Evolutionary conservation across 2,888 invertebrate genomes (phyloP), one percentile per base, ranked within the genome.

Genomic region (Acheta domesticus): DNA sequence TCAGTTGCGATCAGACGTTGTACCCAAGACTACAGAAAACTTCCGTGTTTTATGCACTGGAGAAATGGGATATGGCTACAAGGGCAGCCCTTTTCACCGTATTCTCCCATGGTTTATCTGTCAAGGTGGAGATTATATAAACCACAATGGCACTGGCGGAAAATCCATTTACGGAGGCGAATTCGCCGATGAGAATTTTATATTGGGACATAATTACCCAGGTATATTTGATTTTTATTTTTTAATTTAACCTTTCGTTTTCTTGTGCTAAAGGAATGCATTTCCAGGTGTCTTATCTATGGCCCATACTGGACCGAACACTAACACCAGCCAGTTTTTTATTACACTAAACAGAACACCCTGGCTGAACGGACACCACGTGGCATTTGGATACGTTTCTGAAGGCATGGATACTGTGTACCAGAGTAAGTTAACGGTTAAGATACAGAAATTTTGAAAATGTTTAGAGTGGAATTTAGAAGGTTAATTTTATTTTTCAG

Each of bases 31-130:
- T 1, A 94, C 95, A 82, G 97, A 98, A 88, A 99, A 99, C 89
- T 99, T 99, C 93, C 93, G 98, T 82, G 94, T 96, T 36, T 90
- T 99, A 79, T 99, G 98, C 89, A 98, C 98, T 79, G 97, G 96
- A 80, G 97, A 97, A 87, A 95, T 95, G 87, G 97, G 97, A 82
- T 95, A 95, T 86, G 97, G 97, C 78, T 98, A 94, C 91, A 96
- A 96, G 89, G 94, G 93, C 84, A 96, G 95, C 87, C 94, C 92
- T 84, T 98, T 97, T 92, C 97, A 98, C 88, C 94, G 98, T 85
- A 94, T 98, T 85, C 98, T 98, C 88, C 97, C 97, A 84, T 96
- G 96, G 89, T 98, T 98, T 90, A 98, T 98, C 97, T 95, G 96
- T 88, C 97, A 98, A 90, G 97, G 96, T 80, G 96, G 97, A 84